Evolutionary conservation across 2,888 invertebrate species (phyloP), one percentile per base, ranked within the genome.

Genomic region (Dendrolimus pini): DNA sequence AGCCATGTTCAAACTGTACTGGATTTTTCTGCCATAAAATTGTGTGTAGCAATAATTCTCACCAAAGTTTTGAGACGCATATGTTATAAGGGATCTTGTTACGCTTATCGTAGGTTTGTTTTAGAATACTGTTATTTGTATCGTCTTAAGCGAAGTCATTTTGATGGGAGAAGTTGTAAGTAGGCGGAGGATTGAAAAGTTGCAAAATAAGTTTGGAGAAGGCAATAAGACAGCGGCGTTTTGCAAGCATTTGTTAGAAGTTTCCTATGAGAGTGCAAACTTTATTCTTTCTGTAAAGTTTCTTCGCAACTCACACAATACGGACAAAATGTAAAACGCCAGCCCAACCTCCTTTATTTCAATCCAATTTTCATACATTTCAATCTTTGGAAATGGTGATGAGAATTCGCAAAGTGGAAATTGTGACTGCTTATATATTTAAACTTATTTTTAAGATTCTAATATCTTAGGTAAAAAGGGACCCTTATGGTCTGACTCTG

Each of bases 111-210:
- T 70, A 75, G 72, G 74, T 79, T 74, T 75, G 74, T 71, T 72
- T 67, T 63, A 63, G 74, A 74, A 72, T 78, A 76, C 72, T 71
- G 73, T 80, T 84, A 81, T 81, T 82, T 81, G 82, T 82, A 80
- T 78, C 78, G 72, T 78, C 78, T 78, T 79, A 82, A 82, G 75
- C 74, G 70, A 68, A 78, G 74, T 80, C 79, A 80, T 77, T 76
- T 76, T 82, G 82, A 85, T 85, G 80, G 82, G 78, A 83, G 85
- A 85, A 85, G 83, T 85, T 85, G 75, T 79, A 83, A 83, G 78
- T 76, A 78, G 75, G 71, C 75, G 65, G 68, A 78, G 80, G 78
- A 83, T 82, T 83, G 81, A 75, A 80, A 84, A 82, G 77, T 84
- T 83, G 67, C 66, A 69, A 76, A 75, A 79, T 81, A 80, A 78